Evolutionary conservation across 1,140 invertebrate genomes (phyloP).

Genomic region (Stegodyphus mimosarum): DNA sequence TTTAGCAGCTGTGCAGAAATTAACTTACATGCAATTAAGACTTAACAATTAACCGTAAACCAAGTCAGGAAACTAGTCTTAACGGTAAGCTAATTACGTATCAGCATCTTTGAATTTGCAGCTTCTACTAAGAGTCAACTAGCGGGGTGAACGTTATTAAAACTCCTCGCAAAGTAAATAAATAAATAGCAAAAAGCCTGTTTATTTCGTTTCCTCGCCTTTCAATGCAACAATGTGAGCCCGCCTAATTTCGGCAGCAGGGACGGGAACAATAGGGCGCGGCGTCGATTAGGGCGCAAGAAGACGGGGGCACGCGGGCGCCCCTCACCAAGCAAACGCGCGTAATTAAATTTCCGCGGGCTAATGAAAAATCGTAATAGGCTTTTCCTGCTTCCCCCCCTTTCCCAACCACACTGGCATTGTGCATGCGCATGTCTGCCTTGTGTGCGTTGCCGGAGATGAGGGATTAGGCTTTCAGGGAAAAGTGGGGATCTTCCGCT

Average conservation of each 20-base stretch:
- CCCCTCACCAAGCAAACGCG: neutral
- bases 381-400: neutral
- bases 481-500: too few species aligned
- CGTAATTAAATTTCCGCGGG: conserved; percentile 56
- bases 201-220: neutral
- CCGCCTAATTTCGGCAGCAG: conserved; percentile 40
- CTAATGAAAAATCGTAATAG: conserved; percentile 59
- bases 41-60: too few species aligned
- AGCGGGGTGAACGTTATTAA: too few species aligned
- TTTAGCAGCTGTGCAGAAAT: too few species aligned
- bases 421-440: too few species aligned
- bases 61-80: too few species aligned
- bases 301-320: neutral
- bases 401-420: neutral
- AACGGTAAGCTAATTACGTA: neutral
- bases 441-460: too few species aligned
- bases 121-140: too few species aligned
- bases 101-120: neutral
- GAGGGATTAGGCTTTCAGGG: too few species aligned
- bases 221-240: neutral
- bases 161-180: neutral
- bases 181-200: neutral
- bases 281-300: conserved; percentile 28
- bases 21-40: too few species aligned
- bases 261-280: neutral